These are phyloP conservation scores for Cotesia congregata DNA, from an alignment of 2,888 invertebrate species.

Conservation along the genomic window DNA sequence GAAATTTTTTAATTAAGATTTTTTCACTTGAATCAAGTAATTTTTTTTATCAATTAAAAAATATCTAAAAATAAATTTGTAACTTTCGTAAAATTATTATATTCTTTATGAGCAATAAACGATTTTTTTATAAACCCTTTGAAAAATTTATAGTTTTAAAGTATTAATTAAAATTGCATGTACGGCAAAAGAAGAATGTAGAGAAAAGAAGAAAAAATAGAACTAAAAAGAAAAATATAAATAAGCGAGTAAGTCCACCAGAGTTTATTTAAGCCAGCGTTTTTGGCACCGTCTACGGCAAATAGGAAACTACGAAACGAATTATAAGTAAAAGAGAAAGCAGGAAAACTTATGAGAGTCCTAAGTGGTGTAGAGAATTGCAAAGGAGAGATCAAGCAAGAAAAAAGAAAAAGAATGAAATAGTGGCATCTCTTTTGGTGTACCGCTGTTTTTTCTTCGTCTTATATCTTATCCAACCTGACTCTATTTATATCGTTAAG, in stretches of 20 bases:
- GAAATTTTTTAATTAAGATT: too few species aligned
- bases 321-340: conserved; percentile 36
- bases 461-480: conserved; percentile 21
- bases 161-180: background rate
- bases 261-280: conserved; percentile 39
- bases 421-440: conserved; percentile 42
- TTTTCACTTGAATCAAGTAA: too few species aligned
- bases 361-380: conserved; percentile 37
- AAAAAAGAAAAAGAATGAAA: conserved; percentile 33
- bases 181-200: conserved; percentile 20
- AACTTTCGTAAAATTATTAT: too few species aligned
- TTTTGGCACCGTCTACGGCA: conserved; percentile 69
- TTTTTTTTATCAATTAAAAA: too few species aligned
- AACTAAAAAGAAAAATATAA: conserved; percentile 8
- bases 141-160: background rate
- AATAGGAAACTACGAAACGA: conserved; percentile 59
- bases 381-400: conserved; percentile 36
- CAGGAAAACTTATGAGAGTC: conserved; percentile 39
- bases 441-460: conserved; percentile 36
- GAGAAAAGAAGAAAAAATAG: conserved; percentile 33
- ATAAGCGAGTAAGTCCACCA: conserved; percentile 36
- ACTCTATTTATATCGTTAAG: conserved; percentile 65
- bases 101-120: too few species aligned
- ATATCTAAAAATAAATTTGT: too few species aligned
- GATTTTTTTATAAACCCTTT: too few species aligned